phyloP scores from a whole-genome alignment of 2,113 vertebrate species.

The Ploceus nigricollis region DNA sequence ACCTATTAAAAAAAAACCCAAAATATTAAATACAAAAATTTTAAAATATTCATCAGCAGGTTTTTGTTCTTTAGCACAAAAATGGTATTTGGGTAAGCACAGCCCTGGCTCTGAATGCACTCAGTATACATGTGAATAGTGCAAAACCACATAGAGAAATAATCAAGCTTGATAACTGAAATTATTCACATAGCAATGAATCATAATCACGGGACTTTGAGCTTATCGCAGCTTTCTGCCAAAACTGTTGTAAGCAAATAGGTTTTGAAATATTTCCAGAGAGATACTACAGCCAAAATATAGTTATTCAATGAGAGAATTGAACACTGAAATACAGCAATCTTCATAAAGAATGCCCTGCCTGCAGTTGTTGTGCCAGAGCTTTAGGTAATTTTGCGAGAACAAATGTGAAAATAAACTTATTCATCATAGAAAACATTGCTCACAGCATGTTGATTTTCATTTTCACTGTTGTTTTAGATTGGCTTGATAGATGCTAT shows the following conservation, averaged over 20 bases:
- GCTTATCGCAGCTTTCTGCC: neutral
- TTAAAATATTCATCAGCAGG: accelerated
- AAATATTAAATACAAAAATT: neutral
- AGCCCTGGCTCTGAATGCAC: neutral
- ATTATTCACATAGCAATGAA: neutral
- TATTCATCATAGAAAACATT: neutral
- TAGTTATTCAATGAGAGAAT: neutral
- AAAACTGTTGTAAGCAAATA: neutral
- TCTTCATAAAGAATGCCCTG: neutral
- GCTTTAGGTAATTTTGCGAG: neutral
- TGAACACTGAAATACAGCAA: neutral
- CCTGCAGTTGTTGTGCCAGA: neutral
- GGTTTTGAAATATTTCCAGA: neutral
- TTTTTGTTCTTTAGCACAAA: neutral
- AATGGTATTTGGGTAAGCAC: neutral
- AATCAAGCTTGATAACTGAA: neutral
- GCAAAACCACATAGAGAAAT: neutral
- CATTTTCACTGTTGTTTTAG: neutral
- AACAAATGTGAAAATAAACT: neutral
- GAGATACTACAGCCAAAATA: neutral
- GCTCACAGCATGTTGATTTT: neutral
- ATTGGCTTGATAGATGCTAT: neutral
- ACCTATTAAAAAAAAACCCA: neutral
- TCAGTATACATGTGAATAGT: neutral
- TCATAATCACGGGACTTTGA: neutral